Evolutionary conservation across 2,888 invertebrate genomes (phyloP).

Genomic region (Tolmerus cingulatus): DNA sequence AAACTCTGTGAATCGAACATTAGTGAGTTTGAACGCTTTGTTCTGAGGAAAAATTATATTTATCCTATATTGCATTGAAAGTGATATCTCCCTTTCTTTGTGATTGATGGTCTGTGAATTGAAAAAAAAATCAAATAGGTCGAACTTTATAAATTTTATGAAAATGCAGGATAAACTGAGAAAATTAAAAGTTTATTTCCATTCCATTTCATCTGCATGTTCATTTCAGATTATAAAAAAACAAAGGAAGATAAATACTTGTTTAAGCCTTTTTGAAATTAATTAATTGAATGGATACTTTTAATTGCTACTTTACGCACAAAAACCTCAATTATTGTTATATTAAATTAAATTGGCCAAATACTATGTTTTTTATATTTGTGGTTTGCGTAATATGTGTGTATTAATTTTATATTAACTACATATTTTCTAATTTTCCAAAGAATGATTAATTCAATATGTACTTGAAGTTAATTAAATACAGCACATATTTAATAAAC

Average conservation of each 20-base stretch:
- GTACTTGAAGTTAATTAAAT: too few relatives aligned
- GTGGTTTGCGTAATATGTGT: neutral
- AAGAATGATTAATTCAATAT: too few relatives aligned
- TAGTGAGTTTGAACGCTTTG: too few relatives aligned
- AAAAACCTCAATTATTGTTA: neutral
- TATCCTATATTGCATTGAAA: neutral
- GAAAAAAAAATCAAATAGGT: too few relatives aligned
- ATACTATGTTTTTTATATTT: neutral
- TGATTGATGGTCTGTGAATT: neutral
- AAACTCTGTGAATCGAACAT: neutral
- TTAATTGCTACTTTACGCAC: neutral
- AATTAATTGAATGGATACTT: neutral
- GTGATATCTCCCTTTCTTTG: neutral
- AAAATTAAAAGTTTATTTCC: neutral
- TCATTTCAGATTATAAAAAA: neutral
- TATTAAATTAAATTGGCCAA: neutral
- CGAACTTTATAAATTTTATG: neutral
- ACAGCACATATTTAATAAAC: too few relatives aligned
- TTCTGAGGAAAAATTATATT: too few relatives aligned
- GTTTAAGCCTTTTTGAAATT: neutral
- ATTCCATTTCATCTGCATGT: neutral
- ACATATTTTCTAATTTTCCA: neutral
- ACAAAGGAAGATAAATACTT: neutral
- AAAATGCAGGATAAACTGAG: neutral
- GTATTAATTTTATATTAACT: neutral